phyloP scores from a whole-genome alignment of 2,797 vertebrate genomes.

The Scyliorhinus canicula region DNA sequence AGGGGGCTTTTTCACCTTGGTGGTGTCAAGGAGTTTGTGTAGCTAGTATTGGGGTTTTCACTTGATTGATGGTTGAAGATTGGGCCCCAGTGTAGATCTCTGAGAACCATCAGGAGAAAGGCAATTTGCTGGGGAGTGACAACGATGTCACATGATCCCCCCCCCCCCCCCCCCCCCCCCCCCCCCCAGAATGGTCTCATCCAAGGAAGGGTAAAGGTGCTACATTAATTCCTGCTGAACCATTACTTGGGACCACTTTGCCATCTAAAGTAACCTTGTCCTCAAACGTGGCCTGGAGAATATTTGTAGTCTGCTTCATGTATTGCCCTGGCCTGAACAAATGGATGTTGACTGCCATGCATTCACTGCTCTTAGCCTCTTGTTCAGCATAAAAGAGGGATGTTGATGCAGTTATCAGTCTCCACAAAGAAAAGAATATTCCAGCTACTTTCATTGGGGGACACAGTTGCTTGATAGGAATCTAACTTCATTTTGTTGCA shows the following conservation, averaged over 20 bases:
- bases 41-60: not conserved
- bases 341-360: not conserved
- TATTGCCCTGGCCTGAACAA: not conserved
- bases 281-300: not conserved
- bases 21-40: not conserved
- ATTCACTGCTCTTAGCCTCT: not conserved
- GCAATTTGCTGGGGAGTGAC: not conserved
- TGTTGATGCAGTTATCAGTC: not conserved
- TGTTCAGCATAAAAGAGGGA: not conserved
- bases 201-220: not conserved
- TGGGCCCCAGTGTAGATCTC: not conserved
- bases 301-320: not conserved
- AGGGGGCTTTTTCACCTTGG: not conserved
- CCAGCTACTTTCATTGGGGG: not conserved
- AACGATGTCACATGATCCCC: not conserved
- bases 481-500: slow-evolving; percentile 8
- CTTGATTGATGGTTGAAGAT: not conserved
- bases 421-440: not conserved
- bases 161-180: too few relatives aligned
- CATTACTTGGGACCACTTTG: not conserved
- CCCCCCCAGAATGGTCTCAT: not conserved
- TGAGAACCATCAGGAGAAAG: not conserved
- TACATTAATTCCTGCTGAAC: not conserved
- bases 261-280: not conserved
- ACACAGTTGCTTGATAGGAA: not conserved